Conservation (phyloP, 1,140 invertebrate genomes). For the Chrysomallon squamiferum region DNA sequence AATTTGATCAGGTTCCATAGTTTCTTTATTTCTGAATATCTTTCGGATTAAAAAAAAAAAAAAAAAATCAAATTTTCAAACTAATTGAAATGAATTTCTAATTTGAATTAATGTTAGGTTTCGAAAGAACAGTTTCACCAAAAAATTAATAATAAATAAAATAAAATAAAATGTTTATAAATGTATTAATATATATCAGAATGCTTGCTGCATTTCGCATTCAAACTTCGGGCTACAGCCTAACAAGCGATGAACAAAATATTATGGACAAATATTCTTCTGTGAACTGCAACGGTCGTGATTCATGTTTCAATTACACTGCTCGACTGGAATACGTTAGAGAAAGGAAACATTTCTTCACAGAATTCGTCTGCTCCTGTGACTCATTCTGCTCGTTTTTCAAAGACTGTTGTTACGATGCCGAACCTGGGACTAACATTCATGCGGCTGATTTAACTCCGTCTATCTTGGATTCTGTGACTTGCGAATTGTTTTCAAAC, state of each 20-base stretch:
- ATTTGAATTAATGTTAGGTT: too few relatives aligned
- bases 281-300: neutral
- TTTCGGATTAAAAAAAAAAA: too few relatives aligned
- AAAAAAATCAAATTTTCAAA: too few relatives aligned
- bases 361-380: neutral
- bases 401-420: slow-evolving; percentile 1
- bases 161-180: too few relatives aligned
- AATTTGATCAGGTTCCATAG: too few relatives aligned
- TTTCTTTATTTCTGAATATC: too few relatives aligned
- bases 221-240: neutral
- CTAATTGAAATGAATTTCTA: too few relatives aligned
- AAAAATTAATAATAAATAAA: too few relatives aligned
- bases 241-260: neutral
- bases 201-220: neutral
- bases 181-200: neutral
- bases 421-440: neutral
- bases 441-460: neutral
- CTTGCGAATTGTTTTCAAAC: neutral
- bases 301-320: neutral
- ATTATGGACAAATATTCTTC: neutral
- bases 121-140: too few relatives aligned
- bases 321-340: neutral
- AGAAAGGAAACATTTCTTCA: neutral
- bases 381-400: neutral
- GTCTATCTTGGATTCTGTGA: neutral